Evolutionary conservation across 2,797 vertebrate genomes (phyloP), one percentile per base, ranked within the genome.

Genomic region (Sciaenops ocellatus): DNA sequence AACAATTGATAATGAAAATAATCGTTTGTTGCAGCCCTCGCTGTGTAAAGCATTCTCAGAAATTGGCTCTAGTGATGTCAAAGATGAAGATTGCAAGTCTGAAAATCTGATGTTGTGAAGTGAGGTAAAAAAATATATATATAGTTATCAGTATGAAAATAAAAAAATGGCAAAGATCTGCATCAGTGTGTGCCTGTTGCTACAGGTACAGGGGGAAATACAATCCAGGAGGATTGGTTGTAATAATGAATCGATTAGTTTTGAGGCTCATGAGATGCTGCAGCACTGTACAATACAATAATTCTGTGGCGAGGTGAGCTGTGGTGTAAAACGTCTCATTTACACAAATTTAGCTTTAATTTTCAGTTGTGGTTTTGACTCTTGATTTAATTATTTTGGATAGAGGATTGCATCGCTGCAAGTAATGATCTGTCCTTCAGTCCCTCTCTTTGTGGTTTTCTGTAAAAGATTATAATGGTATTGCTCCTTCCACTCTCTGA

Each of bases 201-300:
- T 67, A 44, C 63, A 52, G 24, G n/a, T 61, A 50, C 52, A 57
- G 3, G 8, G 50, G 65, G n/a, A 65, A 70, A 66, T 47, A 41
- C 54, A 51, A 38, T 74, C 20, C 57, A 24, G 41, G 51, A 52
- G 10, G 26, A 28, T 46, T n/a, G 26, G 46, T 34, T 54, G 38
- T 34, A 44, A 54, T 52, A 50, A 62, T 70, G 17, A 47, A 24
- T 30, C 10, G 7, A 5, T 71, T 59, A 57, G 6, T 48, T 57
- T 34, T 15, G 26, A 34, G 30, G 42, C 18, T 65, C 69, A 13
- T 12, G 15, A 22, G 26, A 60, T 44, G 34, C 51, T 24, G 16
- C 54, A 30, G 11, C 26, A n/a, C 44, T 18, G 26, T 47, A 60
- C 10, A 69, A 38, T 51, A 38, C 72, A 69, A 72, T 77, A 28